Percentiles rank a stretch among this genome's conserved stretches.
Evolutionary conservation across 2,797 vertebrate genomes (phyloP).

Genomic region (Pteronotus mesoamericanus): DNA sequence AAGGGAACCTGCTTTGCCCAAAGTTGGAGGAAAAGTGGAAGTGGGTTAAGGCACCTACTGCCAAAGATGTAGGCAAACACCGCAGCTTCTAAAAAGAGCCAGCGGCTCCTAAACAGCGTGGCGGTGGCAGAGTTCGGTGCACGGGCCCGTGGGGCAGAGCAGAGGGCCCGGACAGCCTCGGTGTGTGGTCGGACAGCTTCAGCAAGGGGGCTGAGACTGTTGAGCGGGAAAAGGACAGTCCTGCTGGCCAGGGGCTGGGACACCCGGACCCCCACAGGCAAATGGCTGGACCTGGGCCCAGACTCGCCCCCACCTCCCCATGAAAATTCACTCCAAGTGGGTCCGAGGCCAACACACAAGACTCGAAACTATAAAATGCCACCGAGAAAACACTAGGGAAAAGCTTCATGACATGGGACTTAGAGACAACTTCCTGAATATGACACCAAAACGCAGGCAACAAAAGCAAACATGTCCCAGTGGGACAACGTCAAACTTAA

Average conservation of each 20-base stretch:
- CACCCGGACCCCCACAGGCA: fast-evolving
- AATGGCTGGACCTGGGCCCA: background rate
- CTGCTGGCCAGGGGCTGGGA: fast-evolving
- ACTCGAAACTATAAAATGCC: background rate
- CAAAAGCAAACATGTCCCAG: background rate
- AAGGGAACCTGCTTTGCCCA: background rate
- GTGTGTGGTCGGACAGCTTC: fast-evolving
- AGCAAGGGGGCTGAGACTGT: fast-evolving
- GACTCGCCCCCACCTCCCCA: too few relatives aligned
- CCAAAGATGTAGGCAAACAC: background rate
- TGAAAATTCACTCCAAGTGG: background rate
- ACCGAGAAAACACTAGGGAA: background rate
- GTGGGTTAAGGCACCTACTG: fast-evolving
- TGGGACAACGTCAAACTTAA: fast-evolving
- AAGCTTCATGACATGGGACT: fast-evolving
- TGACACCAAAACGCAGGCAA: background rate
- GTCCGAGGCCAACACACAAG: fast-evolving
- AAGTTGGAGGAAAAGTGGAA: background rate
- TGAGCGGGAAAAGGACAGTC: fast-evolving
- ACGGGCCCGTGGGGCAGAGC: fast-evolving
- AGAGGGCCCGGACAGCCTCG: background rate
- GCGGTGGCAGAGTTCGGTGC: background rate
- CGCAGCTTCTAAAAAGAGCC: background rate
- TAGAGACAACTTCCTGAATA: fast-evolving
- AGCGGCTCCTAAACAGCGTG: fast-evolving